Conservation (phyloP, 37 sponge, comb jelly and placozoan species). For the Halisarca cf. caerulea region DNA sequence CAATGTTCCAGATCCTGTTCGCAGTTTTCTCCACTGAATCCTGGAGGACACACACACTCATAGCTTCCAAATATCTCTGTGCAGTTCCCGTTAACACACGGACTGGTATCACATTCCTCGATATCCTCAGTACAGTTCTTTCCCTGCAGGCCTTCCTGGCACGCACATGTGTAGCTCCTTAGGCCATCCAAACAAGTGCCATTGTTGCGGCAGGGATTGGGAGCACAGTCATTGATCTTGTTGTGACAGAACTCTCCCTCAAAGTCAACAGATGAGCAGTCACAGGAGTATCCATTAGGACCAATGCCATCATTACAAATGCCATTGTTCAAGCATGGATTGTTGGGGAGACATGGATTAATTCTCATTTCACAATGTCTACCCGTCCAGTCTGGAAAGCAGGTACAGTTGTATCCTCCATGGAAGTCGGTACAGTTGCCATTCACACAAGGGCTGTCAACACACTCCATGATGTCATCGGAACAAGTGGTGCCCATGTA, state of each 20-base stretch:
- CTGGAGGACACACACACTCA: not conserved
- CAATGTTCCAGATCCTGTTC: conserved; percentile 63
- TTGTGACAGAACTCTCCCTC: conserved; percentile 34
- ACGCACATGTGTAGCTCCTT: not conserved
- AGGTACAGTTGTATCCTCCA: not conserved
- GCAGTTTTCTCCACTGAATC: conserved; percentile 59
- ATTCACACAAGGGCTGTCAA: conserved; percentile 29
- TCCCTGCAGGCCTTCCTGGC: not conserved
- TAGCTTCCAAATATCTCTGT: not conserved
- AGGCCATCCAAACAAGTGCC: conserved; percentile 40
- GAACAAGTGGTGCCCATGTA: conserved; percentile 43
- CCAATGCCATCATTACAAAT: conserved; percentile 16
- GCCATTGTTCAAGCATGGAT: not conserved
- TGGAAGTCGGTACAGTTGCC: conserved; percentile 49
- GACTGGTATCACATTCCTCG: not conserved
- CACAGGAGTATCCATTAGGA: conserved; percentile 37
- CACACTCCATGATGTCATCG: conserved; percentile 19
- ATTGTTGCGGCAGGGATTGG: conserved; percentile 45
- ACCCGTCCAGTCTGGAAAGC: not conserved
- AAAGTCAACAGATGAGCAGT: conserved; percentile 42
- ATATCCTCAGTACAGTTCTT: not conserved
- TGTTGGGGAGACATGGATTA: not conserved
- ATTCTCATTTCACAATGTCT: not conserved
- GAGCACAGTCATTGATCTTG: conserved; percentile 29
- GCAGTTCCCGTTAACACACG: not conserved